Evolutionary conservation across 1,140 invertebrate genomes (phyloP), one percentile per base, ranked within the genome.

Genomic region (Platyscapa corneri): DNA sequence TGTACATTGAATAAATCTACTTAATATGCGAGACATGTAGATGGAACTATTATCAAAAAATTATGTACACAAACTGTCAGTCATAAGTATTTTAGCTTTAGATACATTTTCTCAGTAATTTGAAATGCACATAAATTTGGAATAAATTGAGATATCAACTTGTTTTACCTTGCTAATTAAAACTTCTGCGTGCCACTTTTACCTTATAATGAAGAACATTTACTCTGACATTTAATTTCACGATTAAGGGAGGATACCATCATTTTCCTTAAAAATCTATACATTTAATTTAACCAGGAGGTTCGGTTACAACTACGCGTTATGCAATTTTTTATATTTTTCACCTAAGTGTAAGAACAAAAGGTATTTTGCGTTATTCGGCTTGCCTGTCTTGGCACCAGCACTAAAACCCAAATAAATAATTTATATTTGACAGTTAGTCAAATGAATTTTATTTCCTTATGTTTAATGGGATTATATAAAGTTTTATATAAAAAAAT

Each of bases 131-230:
- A 70, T 70, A 70, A 70, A 70, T 70, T 70, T 70, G 67, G 34
- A 70, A 70, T 70, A 70, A 34, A 70, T 70, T 70, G 67, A 70
- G 67, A 70, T 70, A 70, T 70, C 32, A 70, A 70, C 32, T 39
- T 70, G 67, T 70, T 70, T 70, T 70, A 34, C 67, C 18, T 70
- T 70, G 32, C 67, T 70, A 70, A 70, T 70, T 70, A 70, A 70
- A 70, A 70, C 67, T 70, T 70, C 6, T 37, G 14, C 67, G 67
- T 70, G 30, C 67, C 37, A 39, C 32, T 37, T 37, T 70, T 70
- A 70, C 67, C 34, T 70, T 30, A 39, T 37, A 70, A 70, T 70
- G 67, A 70, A 70, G 14, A 70, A 39, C 67, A 37, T 70, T 70
- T 70, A 70, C 67, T 34, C 3, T 14, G 32, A 18, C 18, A 37